phyloP scores from a whole-genome alignment of 2,797 vertebrate species.

The Lepilemur ruficaudatus region DNA sequence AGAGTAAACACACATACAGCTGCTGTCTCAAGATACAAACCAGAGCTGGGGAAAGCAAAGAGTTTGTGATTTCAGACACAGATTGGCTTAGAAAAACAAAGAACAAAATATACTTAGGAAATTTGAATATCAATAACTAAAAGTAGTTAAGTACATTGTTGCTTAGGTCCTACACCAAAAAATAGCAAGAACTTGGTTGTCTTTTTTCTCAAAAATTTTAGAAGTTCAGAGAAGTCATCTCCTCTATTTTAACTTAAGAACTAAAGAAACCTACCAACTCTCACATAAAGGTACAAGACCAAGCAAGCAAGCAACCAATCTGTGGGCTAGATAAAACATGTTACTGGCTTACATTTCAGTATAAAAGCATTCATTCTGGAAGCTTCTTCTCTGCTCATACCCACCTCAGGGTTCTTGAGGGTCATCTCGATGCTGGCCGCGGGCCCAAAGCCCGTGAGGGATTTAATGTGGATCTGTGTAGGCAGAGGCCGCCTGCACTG shows the following conservation, averaged over 20 bases:
- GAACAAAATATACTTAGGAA: neutral
- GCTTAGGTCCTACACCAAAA: neutral
- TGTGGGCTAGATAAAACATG: neutral
- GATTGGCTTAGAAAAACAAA: neutral
- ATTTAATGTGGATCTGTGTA: slow-evolving; percentile 95
- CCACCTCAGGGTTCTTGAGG: slow-evolving; percentile 93
- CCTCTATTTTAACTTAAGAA: neutral
- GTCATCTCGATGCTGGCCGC: slow-evolving; percentile 92
- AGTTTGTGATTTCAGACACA: neutral
- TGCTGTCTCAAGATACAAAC: neutral
- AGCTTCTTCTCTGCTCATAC: slow-evolving; percentile 24
- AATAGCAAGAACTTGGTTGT: neutral
- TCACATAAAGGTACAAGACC: neutral
- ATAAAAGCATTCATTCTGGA: neutral
- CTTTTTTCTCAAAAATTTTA: neutral
- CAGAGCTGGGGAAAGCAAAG: neutral
- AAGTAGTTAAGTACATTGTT: neutral
- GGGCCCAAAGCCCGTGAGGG: slow-evolving; percentile 97
- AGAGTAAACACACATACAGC: neutral
- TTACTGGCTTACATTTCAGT: neutral
- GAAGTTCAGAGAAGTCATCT: neutral
- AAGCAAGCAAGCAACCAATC: neutral
- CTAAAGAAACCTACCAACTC: neutral
- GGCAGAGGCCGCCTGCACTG: slow-evolving; percentile 94
- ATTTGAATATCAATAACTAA: neutral